Evolutionary conservation across 2,797 vertebrate genomes (phyloP).

Genomic region (Moxostoma hubbsi): DNA sequence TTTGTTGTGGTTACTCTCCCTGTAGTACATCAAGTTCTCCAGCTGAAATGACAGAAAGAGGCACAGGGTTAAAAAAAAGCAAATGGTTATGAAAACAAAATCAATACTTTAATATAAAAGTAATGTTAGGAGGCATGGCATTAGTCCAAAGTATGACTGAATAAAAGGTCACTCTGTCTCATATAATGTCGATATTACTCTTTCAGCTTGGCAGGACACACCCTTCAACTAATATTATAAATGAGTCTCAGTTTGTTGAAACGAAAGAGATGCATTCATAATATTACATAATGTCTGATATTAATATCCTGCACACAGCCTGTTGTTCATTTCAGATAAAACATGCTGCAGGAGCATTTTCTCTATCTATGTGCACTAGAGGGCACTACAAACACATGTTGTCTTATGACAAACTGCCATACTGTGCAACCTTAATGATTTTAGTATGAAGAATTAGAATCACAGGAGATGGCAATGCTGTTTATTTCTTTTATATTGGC

Average conservation of each 20-base stretch:
- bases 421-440: conserved; percentile 32
- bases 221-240: conserved; percentile 8
- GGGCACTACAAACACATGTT: conserved; percentile 54
- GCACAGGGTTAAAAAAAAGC: neutral
- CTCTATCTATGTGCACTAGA: conserved; percentile 51
- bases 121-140: conserved; percentile 6
- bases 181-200: neutral
- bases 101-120: conserved; percentile 7
- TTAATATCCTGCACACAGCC: neutral
- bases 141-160: conserved; percentile 15
- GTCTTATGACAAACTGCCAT: conserved; percentile 4
- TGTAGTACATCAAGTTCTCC: conserved; percentile 79
- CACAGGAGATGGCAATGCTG: conserved; percentile 43
- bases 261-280: neutral
- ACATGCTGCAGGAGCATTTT: neutral
- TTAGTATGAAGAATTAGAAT: conserved; percentile 45
- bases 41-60: conserved; percentile 61
- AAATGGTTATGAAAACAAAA: neutral
- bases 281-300: neutral
- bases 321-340: neutral
- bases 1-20: conserved; percentile 84
- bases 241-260: neutral
- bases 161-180: neutral
- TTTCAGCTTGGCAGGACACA: neutral
- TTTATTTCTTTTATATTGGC: conserved; percentile 57